These are phyloP conservation scores for Bombus affinis DNA, from an alignment of 1,140 invertebrate species.

Conservation along the genomic window DNA sequence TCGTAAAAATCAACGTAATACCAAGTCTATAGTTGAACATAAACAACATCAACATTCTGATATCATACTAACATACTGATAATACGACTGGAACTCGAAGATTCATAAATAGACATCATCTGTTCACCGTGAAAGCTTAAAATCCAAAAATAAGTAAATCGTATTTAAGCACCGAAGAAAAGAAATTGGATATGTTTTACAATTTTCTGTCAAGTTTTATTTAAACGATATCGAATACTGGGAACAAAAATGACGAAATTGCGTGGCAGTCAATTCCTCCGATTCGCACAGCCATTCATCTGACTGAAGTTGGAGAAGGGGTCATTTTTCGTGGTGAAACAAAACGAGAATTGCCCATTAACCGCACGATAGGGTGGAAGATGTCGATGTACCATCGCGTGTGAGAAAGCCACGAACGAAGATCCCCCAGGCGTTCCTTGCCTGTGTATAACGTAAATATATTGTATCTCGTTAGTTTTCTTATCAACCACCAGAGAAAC, in stretches of 20 bases:
- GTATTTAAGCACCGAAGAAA: not conserved
- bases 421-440: slow-evolving; percentile 21
- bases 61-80: too few relatives aligned
- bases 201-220: not conserved
- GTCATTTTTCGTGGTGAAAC: slow-evolving; percentile 59
- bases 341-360: slow-evolving; percentile 61
- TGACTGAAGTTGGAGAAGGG: not conserved
- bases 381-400: slow-evolving; percentile 55
- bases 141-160: not conserved
- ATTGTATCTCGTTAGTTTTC: slow-evolving; percentile 9
- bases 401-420: slow-evolving; percentile 46
- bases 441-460: slow-evolving; percentile 1
- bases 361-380: slow-evolving; percentile 60
- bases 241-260: slow-evolving; percentile 9
- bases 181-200: not conserved
- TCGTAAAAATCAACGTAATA: not conserved
- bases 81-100: too few relatives aligned
- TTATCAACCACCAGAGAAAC: not conserved
- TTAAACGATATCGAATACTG: not conserved
- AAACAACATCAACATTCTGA: not conserved
- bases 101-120: too few relatives aligned
- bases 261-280: slow-evolving; percentile 3
- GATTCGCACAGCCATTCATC: slow-evolving; percentile 11
- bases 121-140: too few relatives aligned
- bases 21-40: not conserved